Percentiles rank a stretch among this genome's conserved stretches.
Evolutionary conservation across 92 coral and sea anemone species (phyloP).

Genomic region (Chrysogorgia sp.): DNA sequence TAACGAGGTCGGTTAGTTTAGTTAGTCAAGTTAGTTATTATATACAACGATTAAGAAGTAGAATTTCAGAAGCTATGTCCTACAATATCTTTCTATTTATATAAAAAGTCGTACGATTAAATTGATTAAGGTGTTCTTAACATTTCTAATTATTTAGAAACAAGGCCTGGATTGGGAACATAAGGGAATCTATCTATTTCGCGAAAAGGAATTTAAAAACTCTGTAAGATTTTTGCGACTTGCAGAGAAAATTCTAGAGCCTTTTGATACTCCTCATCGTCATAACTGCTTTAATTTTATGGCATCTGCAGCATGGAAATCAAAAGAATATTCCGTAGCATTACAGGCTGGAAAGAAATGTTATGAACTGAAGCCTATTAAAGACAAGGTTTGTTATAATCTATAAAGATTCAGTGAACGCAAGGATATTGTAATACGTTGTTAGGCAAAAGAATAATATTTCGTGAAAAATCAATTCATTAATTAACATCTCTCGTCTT

Average conservation of each 20-base stretch:
- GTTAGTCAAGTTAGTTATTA: too few relatives aligned
- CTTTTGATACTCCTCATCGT: conserved; percentile 9
- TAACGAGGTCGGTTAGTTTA: too few relatives aligned
- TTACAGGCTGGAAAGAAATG: conserved; percentile 68
- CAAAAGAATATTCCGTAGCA: conserved; percentile 60
- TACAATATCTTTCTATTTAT: background rate
- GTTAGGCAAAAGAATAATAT: too few relatives aligned
- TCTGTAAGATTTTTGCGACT: conserved; percentile 56
- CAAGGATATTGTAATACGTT: background rate
- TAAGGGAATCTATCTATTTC: conserved; percentile 41
- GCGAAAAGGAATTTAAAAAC: conserved; percentile 22
- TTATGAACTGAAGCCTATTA: conserved; percentile 46
- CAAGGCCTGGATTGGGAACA: conserved; percentile 22
- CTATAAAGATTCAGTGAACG: background rate
- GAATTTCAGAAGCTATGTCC: too few relatives aligned
- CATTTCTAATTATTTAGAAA: background rate
- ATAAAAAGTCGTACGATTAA: too few relatives aligned
- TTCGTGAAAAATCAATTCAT: too few relatives aligned
- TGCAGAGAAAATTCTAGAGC: conserved; percentile 57
- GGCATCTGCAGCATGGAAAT: conserved; percentile 58
- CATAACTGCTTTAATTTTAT: conserved; percentile 52
- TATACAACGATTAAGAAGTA: too few relatives aligned
- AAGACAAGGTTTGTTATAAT: conserved; percentile 51
- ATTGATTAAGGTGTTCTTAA: too few relatives aligned
- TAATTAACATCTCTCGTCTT: too few relatives aligned